phyloP scores from a whole-genome alignment of 1,140 invertebrate species.

The Drosophila athabasca region DNA sequence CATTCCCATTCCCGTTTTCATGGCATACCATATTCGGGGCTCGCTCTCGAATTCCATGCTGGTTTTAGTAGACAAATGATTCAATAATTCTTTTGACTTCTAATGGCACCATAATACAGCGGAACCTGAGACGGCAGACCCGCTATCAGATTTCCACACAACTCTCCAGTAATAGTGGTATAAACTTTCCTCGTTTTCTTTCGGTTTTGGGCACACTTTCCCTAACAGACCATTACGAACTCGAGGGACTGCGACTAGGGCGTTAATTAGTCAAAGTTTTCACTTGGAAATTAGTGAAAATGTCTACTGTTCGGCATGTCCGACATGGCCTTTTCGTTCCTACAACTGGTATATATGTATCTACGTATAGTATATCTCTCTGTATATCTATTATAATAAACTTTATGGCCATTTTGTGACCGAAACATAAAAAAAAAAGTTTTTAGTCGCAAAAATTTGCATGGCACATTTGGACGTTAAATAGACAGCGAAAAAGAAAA shows the following conservation, averaged over 20 bases:
- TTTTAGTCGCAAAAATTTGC: constrained; percentile 41
- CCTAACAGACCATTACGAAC: constrained; percentile 25
- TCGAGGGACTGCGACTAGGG: constrained; percentile 16
- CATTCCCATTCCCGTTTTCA: constrained; percentile 15
- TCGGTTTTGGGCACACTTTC: constrained; percentile 36
- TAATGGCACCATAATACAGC: constrained; percentile 35
- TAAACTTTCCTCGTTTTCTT: constrained; percentile 44
- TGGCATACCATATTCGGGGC: constrained; percentile 12
- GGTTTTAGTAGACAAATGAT: constrained; percentile 61
- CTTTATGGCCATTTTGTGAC: constrained; percentile 75
- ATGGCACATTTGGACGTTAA: constrained; percentile 41
- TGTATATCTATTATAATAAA: constrained; percentile 60
- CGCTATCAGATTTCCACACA: constrained; percentile 64
- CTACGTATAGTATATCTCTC: too few species aligned
- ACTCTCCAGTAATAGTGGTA: constrained; percentile 40
- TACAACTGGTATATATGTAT: background rate
- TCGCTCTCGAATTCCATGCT: constrained; percentile 35
- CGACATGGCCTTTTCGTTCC: constrained; percentile 13
- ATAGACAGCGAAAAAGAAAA: constrained; percentile 11
- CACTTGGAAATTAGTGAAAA: constrained; percentile 73
- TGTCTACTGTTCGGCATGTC: constrained; percentile 23
- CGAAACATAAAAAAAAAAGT: constrained; percentile 48
- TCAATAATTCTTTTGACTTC: constrained; percentile 53
- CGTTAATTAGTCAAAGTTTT: constrained; percentile 74
- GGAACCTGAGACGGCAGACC: constrained; percentile 48